Conservation (phyloP, 1,140 invertebrate species). For the Lysiphlebus fabarum region DNA sequence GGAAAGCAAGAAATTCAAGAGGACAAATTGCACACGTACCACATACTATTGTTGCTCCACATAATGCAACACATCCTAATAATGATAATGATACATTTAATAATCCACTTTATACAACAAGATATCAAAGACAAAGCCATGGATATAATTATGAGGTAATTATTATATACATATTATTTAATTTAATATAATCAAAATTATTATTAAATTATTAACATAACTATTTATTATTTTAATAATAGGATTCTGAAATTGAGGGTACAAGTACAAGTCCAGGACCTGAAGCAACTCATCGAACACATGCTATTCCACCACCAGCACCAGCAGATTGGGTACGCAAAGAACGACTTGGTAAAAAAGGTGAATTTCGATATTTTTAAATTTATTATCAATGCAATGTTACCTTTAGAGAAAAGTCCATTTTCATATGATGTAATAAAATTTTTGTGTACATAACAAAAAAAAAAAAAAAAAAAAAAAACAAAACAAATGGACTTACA, state of each 20-base stretch:
- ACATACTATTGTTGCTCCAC: constrained; percentile 90
- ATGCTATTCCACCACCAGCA: constrained; percentile 57
- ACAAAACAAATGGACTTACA: too few species aligned
- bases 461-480: too few species aligned
- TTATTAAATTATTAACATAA: background rate
- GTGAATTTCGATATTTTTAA: constrained; percentile 94
- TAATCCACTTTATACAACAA: constrained; percentile 67
- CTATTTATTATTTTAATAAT: constrained; percentile 9
- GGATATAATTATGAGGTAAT: constrained; percentile 52
- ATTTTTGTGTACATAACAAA: too few species aligned
- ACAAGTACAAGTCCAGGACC: constrained; percentile 54
- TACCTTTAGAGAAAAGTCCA: too few species aligned
- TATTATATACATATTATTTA: background rate
- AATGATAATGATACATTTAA: constrained; percentile 64
- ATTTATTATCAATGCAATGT: background rate
- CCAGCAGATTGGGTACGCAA: constrained; percentile 78
- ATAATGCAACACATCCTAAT: constrained; percentile 48
- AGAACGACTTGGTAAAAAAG: constrained; percentile 88
- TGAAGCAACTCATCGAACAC: constrained; percentile 51
- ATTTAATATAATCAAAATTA: background rate
- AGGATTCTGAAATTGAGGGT: constrained; percentile 56
- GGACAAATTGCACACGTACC: constrained; percentile 92
- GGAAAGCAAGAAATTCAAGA: constrained; percentile 90
- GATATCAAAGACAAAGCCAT: constrained; percentile 50
- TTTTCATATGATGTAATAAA: too few species aligned